Evolutionary conservation across 35 echinoderm and acorn worm genomes (phyloP), one percentile per base, ranked within the genome.

Genomic region (Heliocidaris erythrogramma): DNA sequence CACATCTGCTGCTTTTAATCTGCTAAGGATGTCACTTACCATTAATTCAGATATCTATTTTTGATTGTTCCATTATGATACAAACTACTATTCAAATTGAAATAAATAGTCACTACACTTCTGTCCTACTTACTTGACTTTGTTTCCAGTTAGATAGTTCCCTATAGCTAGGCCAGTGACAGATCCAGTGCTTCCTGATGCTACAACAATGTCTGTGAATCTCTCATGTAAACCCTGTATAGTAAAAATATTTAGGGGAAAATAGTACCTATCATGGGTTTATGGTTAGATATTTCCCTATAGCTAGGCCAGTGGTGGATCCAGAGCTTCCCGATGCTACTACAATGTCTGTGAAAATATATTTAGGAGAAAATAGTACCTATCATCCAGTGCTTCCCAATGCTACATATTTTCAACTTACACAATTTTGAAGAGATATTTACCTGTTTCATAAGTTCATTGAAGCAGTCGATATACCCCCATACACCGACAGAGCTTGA

Each of bases 391-490:
- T 42, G 35, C 35, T 42, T 42, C 35, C 35, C 35, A 3, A 42
- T 42, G 35, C 35, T 42, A 42, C 35, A 42, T 42, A 42, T 42
- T 42, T 42, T 42, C 35, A 42, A 42, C 35, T 42, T 42, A 42
- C 35, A 42, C 35, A 3, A 42, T 42, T 42, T 4, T 27, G 49
- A 52, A 78, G 18, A 78, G 21, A 78, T 78, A 24, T 27, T 42
- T 61, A 97, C 96, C 96, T 97, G 96, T 32, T 93, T 95, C 7
- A 95, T 30, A 10, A 97, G 90, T 92, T 97, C 96, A 53, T 59
- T 47, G 56, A 97, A 97, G 27, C 91, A 93, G 52, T 95, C 86
- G 2, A 97, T 93, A 31, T 97, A 97, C 9, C 96, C 96, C 86
- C 94, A 97, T 29, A 97, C 29, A 47, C 96, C 94, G 16, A 97